Percentiles rank a stretch among this genome's conserved stretches.
phyloP scores from a whole-genome alignment of 2,888 invertebrate species.

The Ypsolopha sequella region DNA sequence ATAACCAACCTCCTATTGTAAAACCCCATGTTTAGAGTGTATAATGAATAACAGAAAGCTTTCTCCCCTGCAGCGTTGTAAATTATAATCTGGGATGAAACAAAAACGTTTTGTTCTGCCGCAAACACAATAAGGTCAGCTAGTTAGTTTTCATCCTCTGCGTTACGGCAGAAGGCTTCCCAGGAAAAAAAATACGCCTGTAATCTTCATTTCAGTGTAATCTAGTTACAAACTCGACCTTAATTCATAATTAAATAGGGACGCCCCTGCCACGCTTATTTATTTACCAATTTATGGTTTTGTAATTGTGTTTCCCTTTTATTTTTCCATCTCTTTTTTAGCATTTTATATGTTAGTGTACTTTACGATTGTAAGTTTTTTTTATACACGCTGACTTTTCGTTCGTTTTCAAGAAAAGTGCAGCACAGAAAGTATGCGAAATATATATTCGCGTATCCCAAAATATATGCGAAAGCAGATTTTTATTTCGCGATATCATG shows the following conservation, averaged over 20 bases:
- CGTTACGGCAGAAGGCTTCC: slow-evolving; percentile 23
- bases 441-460: too few species aligned
- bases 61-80: background rate
- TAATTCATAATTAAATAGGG: slow-evolving; percentile 69
- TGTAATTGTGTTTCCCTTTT: slow-evolving; percentile 28
- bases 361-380: too few species aligned
- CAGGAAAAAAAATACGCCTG: slow-evolving; percentile 48
- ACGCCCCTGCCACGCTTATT: slow-evolving; percentile 57
- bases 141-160: slow-evolving; percentile 45
- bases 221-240: slow-evolving; percentile 60
- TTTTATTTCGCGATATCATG: too few species aligned
- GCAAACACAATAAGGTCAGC: slow-evolving; percentile 15
- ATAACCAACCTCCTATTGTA: too few species aligned
- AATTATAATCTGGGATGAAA: slow-evolving; percentile 1
- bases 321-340: too few species aligned
- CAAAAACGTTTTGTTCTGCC: background rate
- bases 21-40: too few species aligned
- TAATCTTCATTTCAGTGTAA: slow-evolving; percentile 70
- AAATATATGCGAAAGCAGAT: too few species aligned
- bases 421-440: too few species aligned
- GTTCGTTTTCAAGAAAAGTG: too few species aligned
- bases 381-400: too few species aligned
- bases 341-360: too few species aligned
- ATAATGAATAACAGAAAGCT: background rate
- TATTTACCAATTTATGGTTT: slow-evolving; percentile 62